Evolutionary conservation across 2,888 invertebrate genomes (phyloP).

Genomic region (Eupithecia inturbata): DNA sequence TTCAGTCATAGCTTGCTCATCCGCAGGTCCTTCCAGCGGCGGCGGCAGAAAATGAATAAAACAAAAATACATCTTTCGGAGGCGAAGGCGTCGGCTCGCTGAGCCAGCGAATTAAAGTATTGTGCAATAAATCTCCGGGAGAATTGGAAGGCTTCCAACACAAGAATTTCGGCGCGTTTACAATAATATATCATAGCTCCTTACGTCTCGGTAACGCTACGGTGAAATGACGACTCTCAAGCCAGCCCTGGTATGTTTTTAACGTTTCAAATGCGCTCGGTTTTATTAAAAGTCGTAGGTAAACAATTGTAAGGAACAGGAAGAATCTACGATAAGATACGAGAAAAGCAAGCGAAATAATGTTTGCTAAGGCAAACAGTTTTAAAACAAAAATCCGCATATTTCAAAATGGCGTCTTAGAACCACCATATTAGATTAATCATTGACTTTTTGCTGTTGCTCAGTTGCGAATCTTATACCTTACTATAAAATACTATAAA

Average conservation of each 20-base stretch:
- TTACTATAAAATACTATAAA: neutral
- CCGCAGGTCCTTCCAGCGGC: no score
- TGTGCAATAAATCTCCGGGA: neutral
- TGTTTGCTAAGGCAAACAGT: conserved; percentile 4
- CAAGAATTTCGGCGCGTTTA: neutral
- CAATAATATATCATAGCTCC: neutral
- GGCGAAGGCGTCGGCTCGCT: neutral
- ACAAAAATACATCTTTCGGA: neutral
- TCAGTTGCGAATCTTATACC: neutral
- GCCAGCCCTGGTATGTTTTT: conserved; percentile 26
- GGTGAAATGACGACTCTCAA: neutral
- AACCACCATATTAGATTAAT: neutral
- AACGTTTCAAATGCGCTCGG: conserved; percentile 14
- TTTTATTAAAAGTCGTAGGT: conserved; percentile 19
- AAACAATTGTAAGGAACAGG: conserved; percentile 9
- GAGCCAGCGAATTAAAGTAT: neutral
- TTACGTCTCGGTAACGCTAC: neutral
- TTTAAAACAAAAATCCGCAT: conserved; percentile 4
- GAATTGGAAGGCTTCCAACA: neutral
- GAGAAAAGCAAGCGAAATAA: conserved; percentile 6
- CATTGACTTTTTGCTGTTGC: neutral
- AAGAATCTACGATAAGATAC: conserved; percentile 9
- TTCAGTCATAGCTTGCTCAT: no score
- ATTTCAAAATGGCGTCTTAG: neutral
- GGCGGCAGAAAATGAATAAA: no score